Conservation (phyloP, 2,113 vertebrate genomes). For the Struthio camelus region DNA sequence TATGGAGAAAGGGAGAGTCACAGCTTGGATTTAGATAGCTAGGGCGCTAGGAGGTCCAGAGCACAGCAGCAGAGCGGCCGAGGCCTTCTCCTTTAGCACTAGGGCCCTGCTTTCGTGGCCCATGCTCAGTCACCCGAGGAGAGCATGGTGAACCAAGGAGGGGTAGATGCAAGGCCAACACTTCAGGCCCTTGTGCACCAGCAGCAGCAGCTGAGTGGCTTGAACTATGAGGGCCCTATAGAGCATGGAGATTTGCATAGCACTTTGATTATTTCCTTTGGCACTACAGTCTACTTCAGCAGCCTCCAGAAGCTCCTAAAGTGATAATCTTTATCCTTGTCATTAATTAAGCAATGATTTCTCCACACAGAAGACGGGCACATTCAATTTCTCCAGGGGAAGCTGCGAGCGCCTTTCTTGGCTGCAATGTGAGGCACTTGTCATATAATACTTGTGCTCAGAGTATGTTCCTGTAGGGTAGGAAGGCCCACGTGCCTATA, state of each 20-base stretch:
- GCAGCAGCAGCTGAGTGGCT: background rate
- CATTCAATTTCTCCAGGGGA: background rate
- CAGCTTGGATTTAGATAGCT: background rate
- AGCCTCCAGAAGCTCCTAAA: background rate
- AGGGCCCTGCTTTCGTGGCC: background rate
- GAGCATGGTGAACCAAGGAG: background rate
- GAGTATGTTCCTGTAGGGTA: background rate
- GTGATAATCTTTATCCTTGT: background rate
- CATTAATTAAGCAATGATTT: background rate
- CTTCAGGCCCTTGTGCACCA: background rate
- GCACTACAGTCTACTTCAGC: background rate
- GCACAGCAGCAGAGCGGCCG: background rate
- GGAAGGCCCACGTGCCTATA: background rate
- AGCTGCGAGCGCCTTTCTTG: background rate
- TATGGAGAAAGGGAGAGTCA: background rate
- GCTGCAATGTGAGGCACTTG: background rate
- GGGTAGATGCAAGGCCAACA: background rate
- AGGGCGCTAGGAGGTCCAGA: background rate
- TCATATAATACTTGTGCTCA: background rate
- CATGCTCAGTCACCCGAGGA: accelerated
- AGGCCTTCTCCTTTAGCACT: background rate
- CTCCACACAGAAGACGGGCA: background rate
- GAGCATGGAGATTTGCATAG: accelerated
- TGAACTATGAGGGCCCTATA: accelerated
- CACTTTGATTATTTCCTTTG: background rate